These are phyloP conservation scores for Tetranychus truncatus DNA, from an alignment of 2,888 invertebrate species.

Conservation along the genomic window DNA sequence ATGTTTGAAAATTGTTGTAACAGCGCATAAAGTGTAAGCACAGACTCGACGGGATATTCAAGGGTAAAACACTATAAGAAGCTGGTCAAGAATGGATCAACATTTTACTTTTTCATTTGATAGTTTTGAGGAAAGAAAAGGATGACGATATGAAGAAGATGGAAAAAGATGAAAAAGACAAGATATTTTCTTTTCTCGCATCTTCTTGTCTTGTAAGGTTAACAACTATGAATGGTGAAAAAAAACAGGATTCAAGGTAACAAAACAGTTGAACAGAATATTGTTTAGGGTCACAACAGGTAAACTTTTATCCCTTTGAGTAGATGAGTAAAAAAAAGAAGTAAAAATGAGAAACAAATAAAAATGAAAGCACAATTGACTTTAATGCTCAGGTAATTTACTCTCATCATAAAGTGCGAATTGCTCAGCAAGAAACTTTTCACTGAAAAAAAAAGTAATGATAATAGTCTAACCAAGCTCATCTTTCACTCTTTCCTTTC, in stretches of 20 bases:
- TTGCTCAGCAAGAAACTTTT: not conserved
- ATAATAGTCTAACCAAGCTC: no score
- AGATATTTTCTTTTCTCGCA: not conserved
- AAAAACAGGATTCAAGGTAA: no score
- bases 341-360: no score
- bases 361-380: no score
- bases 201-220: not conserved
- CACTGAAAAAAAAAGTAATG: not conserved
- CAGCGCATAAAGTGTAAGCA: not conserved
- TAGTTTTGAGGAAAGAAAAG: not conserved
- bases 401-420: not conserved
- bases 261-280: not conserved
- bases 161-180: not conserved
- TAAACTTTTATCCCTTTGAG: not conserved
- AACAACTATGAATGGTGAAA: no score
- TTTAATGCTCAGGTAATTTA: not conserved
- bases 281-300: not conserved
- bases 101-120: not conserved
- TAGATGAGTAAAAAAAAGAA: no score
- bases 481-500: no score
- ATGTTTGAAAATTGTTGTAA: not conserved
- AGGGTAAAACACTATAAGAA: no score
- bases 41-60: not conserved
- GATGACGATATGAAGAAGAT: not conserved
- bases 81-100: slow-evolving; percentile 5